Conservation (phyloP, 2,797 vertebrate species). For the Macroramphosus scolopax region DNA sequence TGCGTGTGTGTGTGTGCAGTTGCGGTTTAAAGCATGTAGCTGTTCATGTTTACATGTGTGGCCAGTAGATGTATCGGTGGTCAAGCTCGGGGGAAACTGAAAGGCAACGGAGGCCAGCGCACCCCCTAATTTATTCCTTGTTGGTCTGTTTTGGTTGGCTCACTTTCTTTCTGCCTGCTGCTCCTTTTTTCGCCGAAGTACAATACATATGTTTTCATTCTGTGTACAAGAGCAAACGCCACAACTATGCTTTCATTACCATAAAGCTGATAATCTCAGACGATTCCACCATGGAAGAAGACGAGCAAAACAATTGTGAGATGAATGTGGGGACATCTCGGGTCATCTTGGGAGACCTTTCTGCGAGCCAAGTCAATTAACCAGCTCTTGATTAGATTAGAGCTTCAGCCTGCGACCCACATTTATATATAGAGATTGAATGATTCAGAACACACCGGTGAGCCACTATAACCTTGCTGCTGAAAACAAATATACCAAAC, state of each 20-base stretch:
- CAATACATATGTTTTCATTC: slow-evolving; percentile 20
- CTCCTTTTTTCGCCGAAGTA: slow-evolving; percentile 8
- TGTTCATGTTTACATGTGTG: slow-evolving; percentile 43
- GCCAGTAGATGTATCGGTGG: slow-evolving; percentile 36
- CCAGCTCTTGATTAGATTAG: no score
- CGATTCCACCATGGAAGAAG: no score
- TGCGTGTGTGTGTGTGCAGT: slow-evolving; percentile 16
- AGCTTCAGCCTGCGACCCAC: no score
- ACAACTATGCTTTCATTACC: background rate
- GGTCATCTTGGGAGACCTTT: no score
- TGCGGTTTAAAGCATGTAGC: slow-evolving; percentile 16
- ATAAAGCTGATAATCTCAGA: slow-evolving; percentile 1
- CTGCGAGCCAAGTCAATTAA: no score
- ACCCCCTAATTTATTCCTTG: slow-evolving; percentile 30
- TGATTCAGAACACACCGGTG: no score
- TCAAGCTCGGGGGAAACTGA: slow-evolving; percentile 28
- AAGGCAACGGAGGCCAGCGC: slow-evolving; percentile 25
- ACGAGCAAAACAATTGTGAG: no score
- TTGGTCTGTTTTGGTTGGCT: slow-evolving; percentile 36
- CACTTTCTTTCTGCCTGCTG: slow-evolving; percentile 21
- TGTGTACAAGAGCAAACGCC: background rate
- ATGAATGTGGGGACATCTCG: background rate
- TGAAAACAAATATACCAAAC: no score
- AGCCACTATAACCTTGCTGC: no score
- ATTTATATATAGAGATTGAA: no score